These are phyloP conservation scores for Parnassius glacialis DNA, from an alignment of 2,888 invertebrate genomes.

Conservation along the genomic window DNA sequence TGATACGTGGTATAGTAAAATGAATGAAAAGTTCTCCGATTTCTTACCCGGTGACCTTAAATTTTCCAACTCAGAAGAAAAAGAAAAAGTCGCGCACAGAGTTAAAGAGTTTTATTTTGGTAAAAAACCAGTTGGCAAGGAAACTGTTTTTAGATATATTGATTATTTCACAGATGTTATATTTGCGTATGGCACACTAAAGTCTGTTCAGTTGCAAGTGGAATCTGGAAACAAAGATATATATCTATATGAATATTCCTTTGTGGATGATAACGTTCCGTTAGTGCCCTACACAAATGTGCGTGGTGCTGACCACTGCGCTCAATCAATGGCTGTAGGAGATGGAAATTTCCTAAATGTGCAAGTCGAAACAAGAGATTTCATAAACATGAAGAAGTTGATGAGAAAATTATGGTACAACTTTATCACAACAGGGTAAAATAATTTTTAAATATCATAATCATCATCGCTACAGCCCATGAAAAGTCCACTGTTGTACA, in stretches of 20 bases:
- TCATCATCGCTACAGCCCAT: too few species aligned
- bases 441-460: too few species aligned
- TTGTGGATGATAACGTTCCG: conserved; percentile 38
- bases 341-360: conserved; percentile 25
- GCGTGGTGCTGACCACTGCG: conserved; percentile 39
- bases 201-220: conserved; percentile 40
- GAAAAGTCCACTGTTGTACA: too few species aligned
- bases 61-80: conserved; percentile 45
- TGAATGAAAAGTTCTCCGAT: conserved; percentile 52
- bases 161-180: conserved; percentile 58
- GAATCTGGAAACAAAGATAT: conserved; percentile 47
- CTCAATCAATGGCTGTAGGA: conserved; percentile 42
- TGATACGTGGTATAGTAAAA: conserved; percentile 40
- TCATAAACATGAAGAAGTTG: conserved; percentile 34
- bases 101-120: conserved; percentile 48
- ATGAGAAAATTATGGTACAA: conserved; percentile 48
- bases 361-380: conserved; percentile 33
- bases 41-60: conserved; percentile 50
- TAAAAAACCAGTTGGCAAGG: conserved; percentile 35
- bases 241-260: conserved; percentile 52
- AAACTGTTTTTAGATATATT: conserved; percentile 41
- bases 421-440: conserved; percentile 47
- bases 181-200: conserved; percentile 41
- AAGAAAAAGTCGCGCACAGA: conserved; percentile 38
- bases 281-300: conserved; percentile 38